A percentile compares a stretch with the other conserved stretches of the same genome.
These are phyloP conservation scores for Sisyra terminalis DNA, from an alignment of 2,888 invertebrate species.

Conservation along the genomic window DNA sequence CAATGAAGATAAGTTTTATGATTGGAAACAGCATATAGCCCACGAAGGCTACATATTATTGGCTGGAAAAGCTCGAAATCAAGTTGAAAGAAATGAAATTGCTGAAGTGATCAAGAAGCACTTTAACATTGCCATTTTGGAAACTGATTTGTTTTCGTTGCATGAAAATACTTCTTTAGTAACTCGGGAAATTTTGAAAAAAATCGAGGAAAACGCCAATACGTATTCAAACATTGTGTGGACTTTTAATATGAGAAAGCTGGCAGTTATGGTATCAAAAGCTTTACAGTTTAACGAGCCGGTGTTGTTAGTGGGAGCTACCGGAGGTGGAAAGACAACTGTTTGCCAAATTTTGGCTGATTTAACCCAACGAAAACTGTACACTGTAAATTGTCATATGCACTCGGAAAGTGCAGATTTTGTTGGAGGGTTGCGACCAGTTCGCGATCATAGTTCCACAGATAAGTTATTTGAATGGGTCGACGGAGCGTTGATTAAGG, in stretches of 20 bases:
- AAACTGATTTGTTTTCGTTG: conserved; percentile 53
- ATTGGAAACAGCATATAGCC: conserved; percentile 94
- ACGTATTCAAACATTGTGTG: conserved; percentile 73
- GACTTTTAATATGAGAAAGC: conserved; percentile 80
- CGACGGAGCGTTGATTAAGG: conserved; percentile 84
- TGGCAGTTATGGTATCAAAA: conserved; percentile 63
- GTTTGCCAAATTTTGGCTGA: conserved; percentile 78
- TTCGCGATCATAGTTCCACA: conserved; percentile 37
- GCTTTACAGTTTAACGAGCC: conserved; percentile 87
- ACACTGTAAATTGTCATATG: conserved; percentile 93
- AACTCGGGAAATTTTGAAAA: conserved; percentile 51
- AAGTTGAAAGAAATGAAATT: conserved; percentile 70
- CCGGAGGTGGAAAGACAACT: conserved; percentile 96
- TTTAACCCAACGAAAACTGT: conserved; percentile 44
- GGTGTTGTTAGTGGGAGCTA: conserved; percentile 89
- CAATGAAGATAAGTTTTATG: conserved; percentile 48
- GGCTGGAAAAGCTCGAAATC: conserved; percentile 78
- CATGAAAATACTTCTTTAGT: conserved; percentile 55
- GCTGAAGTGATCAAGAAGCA: conserved; percentile 60
- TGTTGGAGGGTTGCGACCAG: conserved; percentile 86
- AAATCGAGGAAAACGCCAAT: conserved; percentile 36
- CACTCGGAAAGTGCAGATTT: conserved; percentile 98
- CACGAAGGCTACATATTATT: conserved; percentile 92
- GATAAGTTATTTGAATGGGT: conserved; percentile 81
- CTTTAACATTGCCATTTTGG: conserved; percentile 57